These are phyloP conservation scores for Brassicogethes aeneus DNA, from an alignment of 2,888 invertebrate species.

Conservation along the genomic window DNA sequence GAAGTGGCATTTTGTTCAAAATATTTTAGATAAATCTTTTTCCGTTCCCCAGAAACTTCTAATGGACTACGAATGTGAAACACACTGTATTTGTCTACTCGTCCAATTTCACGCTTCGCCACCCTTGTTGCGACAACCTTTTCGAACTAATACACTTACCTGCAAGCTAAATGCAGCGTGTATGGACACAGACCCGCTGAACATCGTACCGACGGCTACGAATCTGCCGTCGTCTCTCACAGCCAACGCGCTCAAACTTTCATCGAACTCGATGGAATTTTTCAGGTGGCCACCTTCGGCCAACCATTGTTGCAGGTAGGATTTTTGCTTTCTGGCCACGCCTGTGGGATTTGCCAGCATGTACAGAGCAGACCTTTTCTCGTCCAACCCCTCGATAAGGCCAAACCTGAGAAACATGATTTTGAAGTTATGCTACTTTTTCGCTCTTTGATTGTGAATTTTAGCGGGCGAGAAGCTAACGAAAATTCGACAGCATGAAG, in stretches of 20 bases:
- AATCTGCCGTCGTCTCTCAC: conserved; percentile 88
- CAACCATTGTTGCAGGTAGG: conserved; percentile 75
- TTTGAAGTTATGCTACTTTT: no score
- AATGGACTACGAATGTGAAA: no score
- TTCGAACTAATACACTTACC: no score
- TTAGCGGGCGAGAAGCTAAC: no score
- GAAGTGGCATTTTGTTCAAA: no score
- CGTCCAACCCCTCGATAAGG: conserved; percentile 54
- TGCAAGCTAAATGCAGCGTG: conserved; percentile 88
- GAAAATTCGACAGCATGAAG: no score
- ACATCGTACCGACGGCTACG: conserved; percentile 89
- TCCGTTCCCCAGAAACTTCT: no score
- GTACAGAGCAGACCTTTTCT: conserved; percentile 58
- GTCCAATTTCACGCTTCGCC: no score
- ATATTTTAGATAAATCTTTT: no score
- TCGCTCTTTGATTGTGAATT: no score
- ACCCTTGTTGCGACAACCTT: background rate
- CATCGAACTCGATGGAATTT: conserved; percentile 53
- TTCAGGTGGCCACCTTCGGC: conserved; percentile 50
- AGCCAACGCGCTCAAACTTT: conserved; percentile 75
- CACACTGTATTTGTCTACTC: no score
- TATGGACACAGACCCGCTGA: conserved; percentile 83
- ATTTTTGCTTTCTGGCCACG: conserved; percentile 60
- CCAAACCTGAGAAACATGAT: conserved; percentile 50
- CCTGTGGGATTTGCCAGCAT: conserved; percentile 73